Conservation (phyloP, 2,797 vertebrate genomes). For the Leucoraja ocellata region DNA sequence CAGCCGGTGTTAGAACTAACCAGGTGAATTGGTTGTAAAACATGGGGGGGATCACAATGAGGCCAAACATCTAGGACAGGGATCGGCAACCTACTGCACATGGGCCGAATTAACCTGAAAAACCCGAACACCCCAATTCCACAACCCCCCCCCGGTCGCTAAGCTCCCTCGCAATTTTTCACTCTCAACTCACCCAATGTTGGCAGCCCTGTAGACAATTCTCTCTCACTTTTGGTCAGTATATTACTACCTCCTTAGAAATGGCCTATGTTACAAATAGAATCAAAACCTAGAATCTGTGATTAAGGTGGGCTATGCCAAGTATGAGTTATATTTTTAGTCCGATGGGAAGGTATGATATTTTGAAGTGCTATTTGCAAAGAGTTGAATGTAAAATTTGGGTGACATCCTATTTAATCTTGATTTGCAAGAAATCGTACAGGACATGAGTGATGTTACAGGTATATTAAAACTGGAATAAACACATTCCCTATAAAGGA, state of each 20-base stretch:
- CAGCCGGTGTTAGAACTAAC: no score
- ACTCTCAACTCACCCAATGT: no score
- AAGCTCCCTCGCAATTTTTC: no score
- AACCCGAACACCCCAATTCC: no score
- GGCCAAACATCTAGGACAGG: no score
- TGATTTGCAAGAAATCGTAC: not conserved
- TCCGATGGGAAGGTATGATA: not conserved
- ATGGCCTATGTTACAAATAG: not conserved
- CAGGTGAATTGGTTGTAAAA: no score
- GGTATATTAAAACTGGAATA: not conserved
- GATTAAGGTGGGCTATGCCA: not conserved
- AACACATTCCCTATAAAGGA: not conserved
- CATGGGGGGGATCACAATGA: no score
- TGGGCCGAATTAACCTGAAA: no score
- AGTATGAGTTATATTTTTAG: not conserved
- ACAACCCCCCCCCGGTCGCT: no score
- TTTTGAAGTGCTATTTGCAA: not conserved
- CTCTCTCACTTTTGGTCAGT: not conserved
- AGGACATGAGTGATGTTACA: not conserved
- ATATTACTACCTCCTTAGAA: not conserved
- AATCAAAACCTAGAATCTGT: not conserved
- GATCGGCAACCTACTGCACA: no score
- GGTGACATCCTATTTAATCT: not conserved
- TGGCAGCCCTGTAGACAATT: not conserved
- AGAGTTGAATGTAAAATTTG: not conserved